Evolutionary conservation across 2,888 invertebrate genomes (phyloP), one percentile per base, ranked within the genome.

Genomic region (Microplitis manilae): DNA sequence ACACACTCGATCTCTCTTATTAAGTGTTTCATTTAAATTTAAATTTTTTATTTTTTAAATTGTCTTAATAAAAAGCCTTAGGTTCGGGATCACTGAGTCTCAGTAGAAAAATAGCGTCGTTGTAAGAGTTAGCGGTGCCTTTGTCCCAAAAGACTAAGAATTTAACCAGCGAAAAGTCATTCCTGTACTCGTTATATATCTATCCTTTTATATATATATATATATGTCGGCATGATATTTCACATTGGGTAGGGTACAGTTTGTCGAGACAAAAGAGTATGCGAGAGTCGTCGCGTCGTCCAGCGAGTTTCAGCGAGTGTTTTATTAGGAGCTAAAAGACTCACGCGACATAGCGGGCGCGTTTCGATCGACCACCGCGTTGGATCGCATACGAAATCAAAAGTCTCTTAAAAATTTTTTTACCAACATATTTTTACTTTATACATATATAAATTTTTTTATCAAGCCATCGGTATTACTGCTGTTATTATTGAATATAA

Each of bases 381-480:
- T 50, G 50, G 84, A 85, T 84, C 83, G 86, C 86, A 85, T 86
- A 86, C 86, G 84, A 85, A 87, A 86, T 86, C 85, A 81, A 62
- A 40, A n/a, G 40, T 72, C 7, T 39, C 15, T 38, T 15, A 9
- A 39, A 60, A 50, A 50, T 13, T 50, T 50, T 50, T 50, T 50
- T 50, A 50, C 30, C 30, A 50, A 50, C 50, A 50, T 50, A 50
- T 50, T 50, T 50, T 50, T 30, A 30, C 4, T 30, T 30, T 30
- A 30, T 30, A 30, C 30, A 30, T 30, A 30, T 30, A 30, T 30
- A 30, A 0, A 30, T 30, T 30, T 30, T 30, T 30, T 30, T 30
- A 30, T 30, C 30, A 4, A 2, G 2, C 30, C 30, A 30, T 30
- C 2, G 30, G 2, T 30, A 30, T 20, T 20, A 20, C 20, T 20